Percentiles rank a stretch among this genome's conserved stretches.
Evolutionary conservation across 2,113 vertebrate genomes (phyloP).

Genomic region (Arvicanthis niloticus): DNA sequence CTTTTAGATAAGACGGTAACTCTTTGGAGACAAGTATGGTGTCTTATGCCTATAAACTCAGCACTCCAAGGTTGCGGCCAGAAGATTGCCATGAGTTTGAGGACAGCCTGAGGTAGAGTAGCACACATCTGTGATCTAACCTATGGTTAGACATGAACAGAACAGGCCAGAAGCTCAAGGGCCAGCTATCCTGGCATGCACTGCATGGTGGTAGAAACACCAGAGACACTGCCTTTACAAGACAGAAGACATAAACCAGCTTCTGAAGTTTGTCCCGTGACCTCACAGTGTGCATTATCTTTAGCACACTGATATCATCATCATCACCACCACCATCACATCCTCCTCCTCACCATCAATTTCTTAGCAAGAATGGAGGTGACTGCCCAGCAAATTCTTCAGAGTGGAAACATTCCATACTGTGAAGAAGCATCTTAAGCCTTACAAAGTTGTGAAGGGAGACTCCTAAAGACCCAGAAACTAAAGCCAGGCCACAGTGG

Average conservation of each 20-base stretch:
- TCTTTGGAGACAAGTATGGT: neutral
- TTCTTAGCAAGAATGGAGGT: neutral
- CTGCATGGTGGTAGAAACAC: neutral
- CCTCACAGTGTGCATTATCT: neutral
- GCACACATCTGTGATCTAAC: neutral
- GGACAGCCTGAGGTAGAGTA: neutral
- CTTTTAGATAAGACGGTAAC: neutral
- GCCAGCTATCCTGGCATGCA: neutral
- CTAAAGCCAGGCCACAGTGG: neutral
- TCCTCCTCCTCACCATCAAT: neutral
- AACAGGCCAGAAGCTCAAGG: neutral
- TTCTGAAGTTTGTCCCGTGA: neutral
- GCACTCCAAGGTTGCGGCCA: neutral
- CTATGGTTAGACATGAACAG: neutral
- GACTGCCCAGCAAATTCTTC: neutral
- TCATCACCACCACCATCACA: neutral
- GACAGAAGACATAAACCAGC: neutral
- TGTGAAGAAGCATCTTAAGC: neutral
- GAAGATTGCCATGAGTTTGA: neutral
- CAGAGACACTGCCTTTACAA: neutral
- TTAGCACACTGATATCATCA: neutral
- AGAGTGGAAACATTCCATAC: neutral
- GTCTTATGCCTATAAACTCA: neutral
- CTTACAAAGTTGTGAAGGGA: neutral
- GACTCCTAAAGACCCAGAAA: neutral